A percentile compares a stretch with the other conserved stretches of the same genome.
phyloP scores from a whole-genome alignment of 2,888 invertebrate species.

The Cantharis nigra region DNA sequence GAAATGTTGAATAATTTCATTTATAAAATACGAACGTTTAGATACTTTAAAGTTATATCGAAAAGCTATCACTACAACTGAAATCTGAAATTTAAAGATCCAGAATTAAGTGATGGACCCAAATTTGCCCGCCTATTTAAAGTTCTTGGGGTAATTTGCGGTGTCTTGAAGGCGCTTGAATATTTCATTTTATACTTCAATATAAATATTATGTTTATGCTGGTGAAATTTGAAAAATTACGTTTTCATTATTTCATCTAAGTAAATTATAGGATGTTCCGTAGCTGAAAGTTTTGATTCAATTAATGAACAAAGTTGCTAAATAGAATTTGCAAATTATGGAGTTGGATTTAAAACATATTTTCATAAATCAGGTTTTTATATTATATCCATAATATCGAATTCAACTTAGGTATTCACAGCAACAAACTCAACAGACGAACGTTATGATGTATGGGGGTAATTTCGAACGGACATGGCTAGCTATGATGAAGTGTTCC shows the following conservation, averaged over 20 bases:
- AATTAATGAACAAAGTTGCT: not conserved
- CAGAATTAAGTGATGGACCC: not conserved
- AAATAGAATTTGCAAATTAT: not conserved
- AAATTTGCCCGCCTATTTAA: not conserved
- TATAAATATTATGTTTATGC: not conserved
- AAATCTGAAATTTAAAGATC: not conserved
- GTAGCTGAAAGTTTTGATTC: not conserved
- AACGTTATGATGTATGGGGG: constrained; percentile 49
- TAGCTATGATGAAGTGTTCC: constrained; percentile 50
- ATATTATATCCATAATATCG: constrained; percentile 22
- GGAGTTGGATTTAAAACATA: not conserved
- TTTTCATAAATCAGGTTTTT: constrained; percentile 18
- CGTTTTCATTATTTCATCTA: not conserved
- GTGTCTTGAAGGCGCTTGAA: not conserved
- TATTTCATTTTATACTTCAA: not conserved
- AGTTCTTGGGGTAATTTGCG: not conserved
- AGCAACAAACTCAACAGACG: constrained; percentile 43
- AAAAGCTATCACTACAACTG: not conserved
- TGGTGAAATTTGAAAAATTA: not conserved
- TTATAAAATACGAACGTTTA: not conserved
- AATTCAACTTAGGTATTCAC: constrained; percentile 40
- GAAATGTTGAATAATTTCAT: not conserved
- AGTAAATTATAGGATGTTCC: not conserved
- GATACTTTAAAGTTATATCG: not conserved
- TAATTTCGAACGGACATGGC: constrained; percentile 50